Base-by-base conservation (phyloP, 2,113 vertebrate species). In the Aldabrachelys gigantea region DNA sequence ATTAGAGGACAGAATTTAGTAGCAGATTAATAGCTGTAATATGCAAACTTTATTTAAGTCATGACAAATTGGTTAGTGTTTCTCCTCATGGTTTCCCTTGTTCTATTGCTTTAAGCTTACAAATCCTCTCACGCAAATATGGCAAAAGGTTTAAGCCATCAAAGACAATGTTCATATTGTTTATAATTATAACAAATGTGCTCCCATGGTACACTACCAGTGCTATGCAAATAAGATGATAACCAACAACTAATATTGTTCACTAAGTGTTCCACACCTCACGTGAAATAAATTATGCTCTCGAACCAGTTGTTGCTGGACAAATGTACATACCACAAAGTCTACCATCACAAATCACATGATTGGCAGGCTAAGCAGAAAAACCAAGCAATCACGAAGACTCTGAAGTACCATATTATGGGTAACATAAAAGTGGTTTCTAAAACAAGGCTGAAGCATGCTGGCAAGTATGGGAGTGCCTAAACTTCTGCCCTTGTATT, bases 391-490 rank as follows among this genome's bases (percentile, higher is more conserved):
- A 80, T 94, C 22, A 75, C 0, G 0, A 27, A 54, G 19, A 72
- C 17, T 69, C 17, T 72, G n/a, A 38, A 72, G 17, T 72, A 72
- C 9, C n/a, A 38, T 72, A 38, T 72, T 72, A 72, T 72, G 19
- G 65, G 65, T 22, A n/a, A 69, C 62, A 21, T n/a, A 62, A 3
- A n/a, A 69, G 8, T n/a, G 8, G 10, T 59, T 27, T 84, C 53
- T 52, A 87, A 41, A 78, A 88, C 84, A 4, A 44, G 56, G 52
- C 5, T 84, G 14, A 25, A 31, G 65, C 12, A 76, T 19, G 35
- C 1, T 25, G 85, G 62, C 5, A 8, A 13, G 31, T 1, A 22
- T 0, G 1, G 0, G 0, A 87, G 82, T 5, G 16, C 17, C 10
- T 49, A 27, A 72, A 80, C 47, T 41, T 84, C 1, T 1, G 0